Base-by-base conservation (phyloP, 2,797 vertebrate species). In the Sandelia bainsii region DNA sequence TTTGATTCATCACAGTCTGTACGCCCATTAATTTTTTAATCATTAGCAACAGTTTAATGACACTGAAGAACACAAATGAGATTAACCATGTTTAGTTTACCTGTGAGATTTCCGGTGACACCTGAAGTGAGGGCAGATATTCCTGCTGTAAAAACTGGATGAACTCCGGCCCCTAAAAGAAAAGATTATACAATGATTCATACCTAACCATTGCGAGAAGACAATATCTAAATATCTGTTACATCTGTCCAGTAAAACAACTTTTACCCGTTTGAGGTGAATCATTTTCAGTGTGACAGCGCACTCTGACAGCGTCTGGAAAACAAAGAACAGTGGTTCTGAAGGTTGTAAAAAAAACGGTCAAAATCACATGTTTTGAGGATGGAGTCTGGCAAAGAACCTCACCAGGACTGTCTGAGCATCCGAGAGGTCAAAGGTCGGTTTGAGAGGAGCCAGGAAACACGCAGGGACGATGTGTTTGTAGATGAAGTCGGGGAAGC, bases 401-500 rank as follows among this genome's bases (percentile, higher is more conserved):
- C 96, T 79, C 77, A 99, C 98, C 95, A 99, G 93, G 45, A 98
- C 95, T 3, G 98, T 99, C 86, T 99, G 98, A 50, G 97, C 98
- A 72, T 99, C 98, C 0, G 96, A 96, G 58, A 99, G 95, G 91
- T 99, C 98, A 90, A 99, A 99, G 0, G 96, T 98, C 39, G 97
- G 96, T 76, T 99, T 99, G 70, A 99, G 94, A 73, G 98, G 98
- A 56, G 98, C 97, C 81, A 99, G 88, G 91, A 99, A 99, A 85
- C 98, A 99, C 0, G 98, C 97, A 0, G 98, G 97, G 51, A 99
- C 95, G 54, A 99, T 98, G 90, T 98, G 96, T 82, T 99, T 99
- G 92, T 99, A 99, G 91, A 98, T 96, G 89, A 99, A 99, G 90
- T 99, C 98, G 10, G 96, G 96, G 89, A 99, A 99, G 42, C 98